A percentile compares a stretch with the other conserved stretches of the same genome.
Conservation (phyloP, 2,113 vertebrate species). For the Baryphthengus martii region DNA sequence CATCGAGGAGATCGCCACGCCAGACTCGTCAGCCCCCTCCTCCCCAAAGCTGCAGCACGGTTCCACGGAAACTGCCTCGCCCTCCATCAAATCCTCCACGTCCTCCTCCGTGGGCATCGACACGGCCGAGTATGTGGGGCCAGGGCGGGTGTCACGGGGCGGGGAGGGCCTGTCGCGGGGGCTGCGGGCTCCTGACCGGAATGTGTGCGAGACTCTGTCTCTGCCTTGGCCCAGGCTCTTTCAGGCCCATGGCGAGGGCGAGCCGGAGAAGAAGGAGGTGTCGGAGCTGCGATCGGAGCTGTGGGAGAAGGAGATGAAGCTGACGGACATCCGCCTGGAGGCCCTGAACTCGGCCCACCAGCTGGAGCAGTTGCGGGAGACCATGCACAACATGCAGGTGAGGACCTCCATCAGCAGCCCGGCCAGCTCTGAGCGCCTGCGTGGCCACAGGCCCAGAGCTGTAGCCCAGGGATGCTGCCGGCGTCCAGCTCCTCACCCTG, state of each 20-base stretch:
- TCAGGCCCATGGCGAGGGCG: conserved; percentile 80
- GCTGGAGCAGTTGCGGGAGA: conserved; percentile 90
- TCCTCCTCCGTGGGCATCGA: conserved; percentile 80
- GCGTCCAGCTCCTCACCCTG: background rate
- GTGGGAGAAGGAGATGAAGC: conserved; percentile 94
- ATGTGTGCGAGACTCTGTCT: background rate
- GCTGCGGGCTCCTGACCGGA: background rate
- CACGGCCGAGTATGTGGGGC: conserved; percentile 64
- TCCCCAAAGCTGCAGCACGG: conserved; percentile 88
- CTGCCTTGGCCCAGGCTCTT: conserved; percentile 74
- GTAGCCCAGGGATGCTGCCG: background rate
- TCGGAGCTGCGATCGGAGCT: conserved; percentile 90
- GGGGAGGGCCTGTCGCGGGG: fast-evolving
- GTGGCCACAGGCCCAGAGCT: background rate
- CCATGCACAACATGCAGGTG: conserved; percentile 98
- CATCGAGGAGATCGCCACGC: conserved; percentile 93
- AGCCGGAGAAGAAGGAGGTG: conserved; percentile 86
- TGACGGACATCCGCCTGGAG: conserved; percentile 93
- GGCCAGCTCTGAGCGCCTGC: background rate
- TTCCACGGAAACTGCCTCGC: conserved; percentile 75
- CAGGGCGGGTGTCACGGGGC: fast-evolving
- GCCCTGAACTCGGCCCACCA: conserved; percentile 94
- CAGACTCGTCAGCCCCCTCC: conserved; percentile 91
- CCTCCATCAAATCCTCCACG: conserved; percentile 77
- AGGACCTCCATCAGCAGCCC: background rate